Percentiles rank a stretch among this genome's conserved stretches.
phyloP scores from a whole-genome alignment of 2,113 vertebrate genomes.

The Ornithorhynchus anatinus region DNA sequence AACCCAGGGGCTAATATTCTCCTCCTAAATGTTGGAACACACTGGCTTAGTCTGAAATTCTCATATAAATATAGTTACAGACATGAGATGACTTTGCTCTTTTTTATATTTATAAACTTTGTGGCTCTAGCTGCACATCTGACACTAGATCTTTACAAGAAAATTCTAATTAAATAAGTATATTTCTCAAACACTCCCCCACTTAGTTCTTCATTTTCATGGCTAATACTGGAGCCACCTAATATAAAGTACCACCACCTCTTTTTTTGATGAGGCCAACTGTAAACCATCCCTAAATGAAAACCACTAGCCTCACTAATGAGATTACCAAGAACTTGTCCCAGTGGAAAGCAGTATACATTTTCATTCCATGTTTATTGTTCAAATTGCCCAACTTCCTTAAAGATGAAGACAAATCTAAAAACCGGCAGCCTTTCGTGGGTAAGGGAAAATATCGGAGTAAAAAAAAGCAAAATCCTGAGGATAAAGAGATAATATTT shows the following conservation, averaged over 20 bases:
- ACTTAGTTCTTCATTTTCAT: conserved; percentile 19
- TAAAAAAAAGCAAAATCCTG: conserved; percentile 4
- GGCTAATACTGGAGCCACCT: conserved; percentile 16
- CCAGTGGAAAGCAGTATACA: background rate
- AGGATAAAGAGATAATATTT: conserved; percentile 24
- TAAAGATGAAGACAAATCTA: conserved; percentile 30
- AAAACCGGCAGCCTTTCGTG: background rate
- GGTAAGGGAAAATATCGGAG: too few relatives aligned
- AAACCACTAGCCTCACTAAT: background rate
- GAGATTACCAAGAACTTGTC: conserved; percentile 36
- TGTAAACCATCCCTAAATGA: conserved; percentile 39
- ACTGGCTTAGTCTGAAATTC: too few relatives aligned
- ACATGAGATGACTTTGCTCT: too few relatives aligned
- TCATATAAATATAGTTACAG: too few relatives aligned
- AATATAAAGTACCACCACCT: conserved; percentile 27
- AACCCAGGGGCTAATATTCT: too few relatives aligned
- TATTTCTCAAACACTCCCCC: conserved; percentile 32
- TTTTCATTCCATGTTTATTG: background rate
- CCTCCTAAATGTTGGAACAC: too few relatives aligned
- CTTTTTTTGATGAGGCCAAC: conserved; percentile 43
- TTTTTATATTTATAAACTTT: background rate
- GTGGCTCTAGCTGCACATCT: background rate
- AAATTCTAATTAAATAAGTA: conserved; percentile 17
- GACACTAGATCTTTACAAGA: background rate
- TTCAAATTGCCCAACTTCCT: background rate